A percentile compares a stretch with the other conserved stretches of the same genome.
phyloP scores from a whole-genome alignment of 2,113 vertebrate species.

The Dicaeum eximium region DNA sequence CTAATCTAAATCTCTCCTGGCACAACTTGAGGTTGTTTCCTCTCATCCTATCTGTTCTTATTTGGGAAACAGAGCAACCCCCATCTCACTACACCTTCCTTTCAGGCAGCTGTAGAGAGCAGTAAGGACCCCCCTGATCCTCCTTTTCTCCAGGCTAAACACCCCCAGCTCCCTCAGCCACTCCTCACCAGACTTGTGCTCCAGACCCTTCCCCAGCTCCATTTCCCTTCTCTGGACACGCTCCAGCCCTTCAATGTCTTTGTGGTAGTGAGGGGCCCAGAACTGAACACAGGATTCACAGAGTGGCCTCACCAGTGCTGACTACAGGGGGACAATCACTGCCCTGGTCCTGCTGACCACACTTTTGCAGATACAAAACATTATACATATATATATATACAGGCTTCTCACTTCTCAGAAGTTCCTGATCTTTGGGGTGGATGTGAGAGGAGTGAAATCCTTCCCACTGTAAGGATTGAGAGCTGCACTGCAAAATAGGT shows the following conservation, averaged over 20 bases:
- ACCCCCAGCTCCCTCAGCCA: rapidly evolving
- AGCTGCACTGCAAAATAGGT: not conserved
- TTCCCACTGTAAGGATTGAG: not conserved
- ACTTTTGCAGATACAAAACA: not conserved
- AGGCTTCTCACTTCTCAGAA: not conserved
- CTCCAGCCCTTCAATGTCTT: not conserved
- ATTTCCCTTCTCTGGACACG: rapidly evolving
- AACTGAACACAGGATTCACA: not conserved
- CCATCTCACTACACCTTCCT: not conserved
- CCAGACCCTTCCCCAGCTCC: rapidly evolving
- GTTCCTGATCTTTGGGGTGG: not conserved
- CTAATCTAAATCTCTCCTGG: not conserved
- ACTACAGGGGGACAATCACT: not conserved
- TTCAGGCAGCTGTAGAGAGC: not conserved
- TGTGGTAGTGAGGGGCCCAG: rapidly evolving
- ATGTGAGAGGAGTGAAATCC: not conserved
- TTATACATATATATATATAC: too few relatives aligned
- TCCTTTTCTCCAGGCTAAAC: not conserved
- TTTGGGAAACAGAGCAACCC: not conserved
- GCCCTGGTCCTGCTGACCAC: not conserved
- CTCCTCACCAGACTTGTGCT: not conserved
- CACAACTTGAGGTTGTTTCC: not conserved
- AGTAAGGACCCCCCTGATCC: rapidly evolving
- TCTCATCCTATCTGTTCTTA: not conserved
- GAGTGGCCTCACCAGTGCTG: rapidly evolving